Evolutionary conservation across 2,888 invertebrate genomes (phyloP).

Genomic region (Nomada fucata): DNA sequence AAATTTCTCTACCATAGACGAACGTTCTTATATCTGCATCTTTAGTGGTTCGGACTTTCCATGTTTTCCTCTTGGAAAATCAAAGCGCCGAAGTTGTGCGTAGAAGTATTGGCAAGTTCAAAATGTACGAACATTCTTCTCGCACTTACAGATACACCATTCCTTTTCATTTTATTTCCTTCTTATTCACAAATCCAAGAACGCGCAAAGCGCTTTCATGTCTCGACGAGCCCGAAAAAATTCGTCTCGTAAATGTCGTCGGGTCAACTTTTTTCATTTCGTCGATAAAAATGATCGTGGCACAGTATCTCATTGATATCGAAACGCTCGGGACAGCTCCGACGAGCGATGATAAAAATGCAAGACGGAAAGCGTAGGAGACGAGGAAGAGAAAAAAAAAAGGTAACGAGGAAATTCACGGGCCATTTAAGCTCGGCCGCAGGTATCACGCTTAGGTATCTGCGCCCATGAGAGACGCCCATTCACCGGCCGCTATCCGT

Average conservation of each 20-base stretch:
- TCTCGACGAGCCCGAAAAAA: not conserved
- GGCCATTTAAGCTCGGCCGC: constrained; percentile 65
- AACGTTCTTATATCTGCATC: not conserved
- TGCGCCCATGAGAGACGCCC: constrained; percentile 66
- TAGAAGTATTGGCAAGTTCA: not conserved
- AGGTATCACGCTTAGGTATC: constrained; percentile 66
- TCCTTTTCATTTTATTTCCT: too few species aligned
- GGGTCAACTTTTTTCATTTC: not conserved
- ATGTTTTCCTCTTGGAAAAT: not conserved
- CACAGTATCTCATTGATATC: not conserved
- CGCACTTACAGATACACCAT: too few species aligned
- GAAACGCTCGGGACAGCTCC: not conserved
- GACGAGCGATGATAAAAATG: constrained; percentile 34
- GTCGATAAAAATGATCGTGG: not conserved
- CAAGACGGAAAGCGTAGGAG: not conserved
- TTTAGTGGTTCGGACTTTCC: not conserved
- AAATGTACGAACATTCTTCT: not conserved
- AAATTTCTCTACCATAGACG: not conserved
- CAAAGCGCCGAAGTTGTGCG: not conserved
- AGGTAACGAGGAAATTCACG: constrained; percentile 62
- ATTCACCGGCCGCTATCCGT: constrained; percentile 61
- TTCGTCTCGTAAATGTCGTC: not conserved
- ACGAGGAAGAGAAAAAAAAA: constrained; percentile 29
- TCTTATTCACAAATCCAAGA: not conserved
- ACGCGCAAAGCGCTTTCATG: not conserved